Percentiles rank a stretch among this genome's conserved stretches.
Conservation (phyloP, 2,888 invertebrate species). For the Pheosia gnoma region DNA sequence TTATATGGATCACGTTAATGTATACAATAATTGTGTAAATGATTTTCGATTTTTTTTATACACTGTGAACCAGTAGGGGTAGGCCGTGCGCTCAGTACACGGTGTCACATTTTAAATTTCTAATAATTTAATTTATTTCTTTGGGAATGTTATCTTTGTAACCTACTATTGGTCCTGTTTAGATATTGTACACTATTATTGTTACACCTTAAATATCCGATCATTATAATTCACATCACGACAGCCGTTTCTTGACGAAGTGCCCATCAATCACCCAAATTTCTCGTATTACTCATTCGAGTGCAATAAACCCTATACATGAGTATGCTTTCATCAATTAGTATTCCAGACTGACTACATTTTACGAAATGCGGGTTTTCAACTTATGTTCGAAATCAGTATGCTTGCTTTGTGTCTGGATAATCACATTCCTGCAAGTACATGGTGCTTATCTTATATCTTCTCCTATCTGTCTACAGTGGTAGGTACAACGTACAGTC, state of each 20-base stretch:
- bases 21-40: no score
- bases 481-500: no score
- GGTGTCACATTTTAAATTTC: no score
- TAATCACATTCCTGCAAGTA: background rate
- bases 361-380: background rate
- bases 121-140: no score
- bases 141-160: no score
- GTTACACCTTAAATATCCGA: background rate
- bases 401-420: background rate
- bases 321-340: background rate
- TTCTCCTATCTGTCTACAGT: no score
- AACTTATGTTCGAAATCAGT: background rate
- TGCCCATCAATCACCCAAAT: slow-evolving; percentile 16
- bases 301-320: slow-evolving; percentile 16
- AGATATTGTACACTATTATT: no score
- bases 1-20: no score
- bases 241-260: slow-evolving; percentile 22
- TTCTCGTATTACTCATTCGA: slow-evolving; percentile 15
- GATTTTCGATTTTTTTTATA: no score
- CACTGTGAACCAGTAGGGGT: no score
- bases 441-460: background rate
- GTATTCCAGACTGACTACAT: background rate
- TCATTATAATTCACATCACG: slow-evolving; percentile 23
- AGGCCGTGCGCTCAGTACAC: no score
- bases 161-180: no score